Evolutionary conservation across 1,140 invertebrate species (phyloP), one percentile per base, ranked within the genome.

Genomic region (Mycetomoellerius zeteki): DNA sequence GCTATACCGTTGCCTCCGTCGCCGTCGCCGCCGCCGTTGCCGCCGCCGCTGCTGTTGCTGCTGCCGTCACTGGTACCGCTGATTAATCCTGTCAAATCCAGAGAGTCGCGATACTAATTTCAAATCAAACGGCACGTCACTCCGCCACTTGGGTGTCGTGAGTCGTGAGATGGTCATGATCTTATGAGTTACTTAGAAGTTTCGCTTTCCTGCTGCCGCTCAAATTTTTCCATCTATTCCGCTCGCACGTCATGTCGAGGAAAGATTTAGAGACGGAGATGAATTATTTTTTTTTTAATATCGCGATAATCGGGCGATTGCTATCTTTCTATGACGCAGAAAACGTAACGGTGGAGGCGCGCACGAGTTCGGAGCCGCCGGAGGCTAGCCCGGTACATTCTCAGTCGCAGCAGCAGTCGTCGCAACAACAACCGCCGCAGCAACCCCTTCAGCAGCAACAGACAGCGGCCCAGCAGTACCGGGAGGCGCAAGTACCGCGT

Each of bases 381-480:
- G 95, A 95, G 64, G 96, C 96, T 14, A 96, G 96, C 85, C 95
- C 95, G 73, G 95, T 95, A 90, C 96, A 96, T 81, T 96, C 94
- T 3, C 94, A 94, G 85, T 93, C 94, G 43, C 92, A 93, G 64
- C 95, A 88, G 91, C 96, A 87, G 91, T 94, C 92, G 92, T 95
- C 87, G 95, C 96, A 84, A 94, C 96, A 93, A 56, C 93, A 93
- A 43, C 90, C 93, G 43, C 91, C 90, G 89, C 92, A 92, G 80
- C 93, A 93, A 91, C 93, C 92, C 88, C 89, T 86, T 50, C 93
- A 93, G 54, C 92, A 93, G 72, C 92, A 93, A 56, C 91, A 91
- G 64, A 62, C 93, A 91, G 62, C 93, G 91, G 87, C 87, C 3
- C 94, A 94, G 58, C 94, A 95, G 82, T 95, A 95, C 67, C 90